Evolutionary conservation across 2,113 vertebrate genomes (phyloP), one percentile per base, ranked within the genome.

Genomic region (Colaptes auratus): DNA sequence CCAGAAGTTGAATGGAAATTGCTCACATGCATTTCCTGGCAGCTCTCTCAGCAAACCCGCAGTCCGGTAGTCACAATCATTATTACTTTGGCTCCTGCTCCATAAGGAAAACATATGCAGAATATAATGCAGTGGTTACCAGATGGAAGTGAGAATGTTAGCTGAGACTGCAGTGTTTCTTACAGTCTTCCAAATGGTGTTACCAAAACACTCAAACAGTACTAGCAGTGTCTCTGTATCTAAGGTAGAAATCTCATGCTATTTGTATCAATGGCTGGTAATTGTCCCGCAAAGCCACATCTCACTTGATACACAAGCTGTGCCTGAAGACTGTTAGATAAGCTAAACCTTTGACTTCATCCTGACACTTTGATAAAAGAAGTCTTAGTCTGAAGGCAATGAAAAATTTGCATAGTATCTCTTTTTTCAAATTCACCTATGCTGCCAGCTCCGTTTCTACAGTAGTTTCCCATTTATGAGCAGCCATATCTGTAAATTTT

Each of bases 81-180:
- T 56, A 50, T 74, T 88, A 39, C 72, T 83, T 90, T 78, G 86
- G 65, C 69, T 92, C 91, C 78, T 96, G 72, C 36, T 87, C 10
- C 12, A 1, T 77, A 75, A 92, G 48, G 86, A 89, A 95, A 93
- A 69, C 36, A 64, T 33, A 60, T 24, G 44, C 31, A 80, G 67
- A 80, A 67, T 74, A 70, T 52, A 84, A 67, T 63, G 78, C 65
- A 83, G 56, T 61, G 69, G 67, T 92, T 93, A 83, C 58, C 56
- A 88, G 70, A 83, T 65, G 69, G 56, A 86, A 92, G 91, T 35
- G 48, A 87, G 60, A 48, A 92, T 60, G 17, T 67, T 71, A 46
- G 33, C 66, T 64, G 82, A 91, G 64, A 89, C 15, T 72, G 20
- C 74, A 77, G 5, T 82, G 53, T 70, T 90, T 70, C 80, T 89